These are phyloP conservation scores for Nematopogon swammerdamellus DNA, from an alignment of 2,888 invertebrate species.

Conservation along the genomic window DNA sequence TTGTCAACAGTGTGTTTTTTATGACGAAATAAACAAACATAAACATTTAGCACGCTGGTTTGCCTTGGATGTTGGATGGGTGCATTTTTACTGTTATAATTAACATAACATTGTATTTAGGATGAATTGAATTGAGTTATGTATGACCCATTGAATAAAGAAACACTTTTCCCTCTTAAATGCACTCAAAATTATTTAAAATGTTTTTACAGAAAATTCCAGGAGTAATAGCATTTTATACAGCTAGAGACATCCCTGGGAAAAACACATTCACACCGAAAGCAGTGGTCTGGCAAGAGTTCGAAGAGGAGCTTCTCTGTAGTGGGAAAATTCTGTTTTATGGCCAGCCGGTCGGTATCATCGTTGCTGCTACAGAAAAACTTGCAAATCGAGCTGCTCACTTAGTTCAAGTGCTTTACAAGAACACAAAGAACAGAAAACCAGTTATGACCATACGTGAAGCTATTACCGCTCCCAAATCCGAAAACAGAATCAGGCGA, in stretches of 20 bases:
- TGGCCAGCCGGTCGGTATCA: constrained; percentile 72
- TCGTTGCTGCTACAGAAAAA: constrained; percentile 62
- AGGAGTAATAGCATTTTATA: constrained; percentile 64
- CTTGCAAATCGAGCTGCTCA: constrained; percentile 54
- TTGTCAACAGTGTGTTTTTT: too few species aligned
- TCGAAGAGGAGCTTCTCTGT: constrained; percentile 51
- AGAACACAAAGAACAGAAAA: constrained; percentile 30
- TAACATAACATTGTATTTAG: too few species aligned
- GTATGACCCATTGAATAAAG: too few species aligned
- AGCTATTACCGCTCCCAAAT: constrained; percentile 41
- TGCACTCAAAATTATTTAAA: too few species aligned
- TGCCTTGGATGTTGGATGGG: too few species aligned
- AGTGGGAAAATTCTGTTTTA: constrained; percentile 56
- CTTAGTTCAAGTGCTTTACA: constrained; percentile 54
- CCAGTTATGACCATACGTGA: constrained; percentile 43
- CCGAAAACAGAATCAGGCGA: constrained; percentile 33
- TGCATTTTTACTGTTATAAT: too few species aligned
- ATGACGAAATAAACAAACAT: too few species aligned
- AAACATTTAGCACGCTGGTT: too few species aligned
- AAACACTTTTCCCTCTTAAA: too few species aligned
- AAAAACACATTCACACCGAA: constrained; percentile 55
- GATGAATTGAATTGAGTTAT: too few species aligned
- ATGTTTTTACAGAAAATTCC: constrained; percentile 59
- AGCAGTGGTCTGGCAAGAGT: constrained; percentile 27
- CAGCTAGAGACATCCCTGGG: constrained; percentile 69